Conservation (phyloP, 2,797 vertebrate genomes). For the Brotula barbata region DNA sequence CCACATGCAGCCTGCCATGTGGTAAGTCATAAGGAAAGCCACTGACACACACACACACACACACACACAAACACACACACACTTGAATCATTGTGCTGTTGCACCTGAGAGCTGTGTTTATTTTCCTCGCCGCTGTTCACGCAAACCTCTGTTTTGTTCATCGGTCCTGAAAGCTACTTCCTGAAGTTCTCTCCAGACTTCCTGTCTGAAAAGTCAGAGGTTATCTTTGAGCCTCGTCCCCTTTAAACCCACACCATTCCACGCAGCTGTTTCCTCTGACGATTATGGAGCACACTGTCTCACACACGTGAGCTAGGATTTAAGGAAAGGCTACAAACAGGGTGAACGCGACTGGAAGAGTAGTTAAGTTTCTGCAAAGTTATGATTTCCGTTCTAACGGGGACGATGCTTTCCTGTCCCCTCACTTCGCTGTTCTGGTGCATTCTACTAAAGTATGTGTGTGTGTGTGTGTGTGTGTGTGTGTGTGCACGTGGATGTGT, state of each 20-base stretch:
- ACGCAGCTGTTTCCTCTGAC: conserved; percentile 78
- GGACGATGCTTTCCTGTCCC: conserved; percentile 25
- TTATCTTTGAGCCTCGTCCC: conserved; percentile 66
- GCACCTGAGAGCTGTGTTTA: conserved; percentile 69
- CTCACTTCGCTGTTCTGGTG: conserved; percentile 27
- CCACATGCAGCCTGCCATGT: not conserved
- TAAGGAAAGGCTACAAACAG: conserved; percentile 38
- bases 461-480: conserved; percentile 25
- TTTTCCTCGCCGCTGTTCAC: conserved; percentile 40
- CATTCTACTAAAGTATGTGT: no score
- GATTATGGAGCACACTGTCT: conserved; percentile 51
- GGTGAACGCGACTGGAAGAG: conserved; percentile 11
- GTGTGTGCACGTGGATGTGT: conserved; percentile 4
- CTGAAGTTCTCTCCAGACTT: conserved; percentile 71
- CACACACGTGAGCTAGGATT: conserved; percentile 36
- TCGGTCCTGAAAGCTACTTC: conserved; percentile 66
- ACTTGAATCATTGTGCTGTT: conserved; percentile 50
- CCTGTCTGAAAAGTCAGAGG: conserved; percentile 71
- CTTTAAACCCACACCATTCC: conserved; percentile 47
- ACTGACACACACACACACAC: not conserved
- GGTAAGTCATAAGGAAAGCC: conserved; percentile 17
- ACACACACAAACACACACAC: conserved; percentile 4
- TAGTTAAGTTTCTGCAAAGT: conserved; percentile 14
- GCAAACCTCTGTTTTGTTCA: conserved; percentile 55
- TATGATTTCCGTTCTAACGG: conserved; percentile 9